A percentile compares a stretch with the other conserved stretches of the same genome.
These are phyloP conservation scores for Aramus guarauna DNA, from an alignment of 2,113 vertebrate species.

Conservation along the genomic window DNA sequence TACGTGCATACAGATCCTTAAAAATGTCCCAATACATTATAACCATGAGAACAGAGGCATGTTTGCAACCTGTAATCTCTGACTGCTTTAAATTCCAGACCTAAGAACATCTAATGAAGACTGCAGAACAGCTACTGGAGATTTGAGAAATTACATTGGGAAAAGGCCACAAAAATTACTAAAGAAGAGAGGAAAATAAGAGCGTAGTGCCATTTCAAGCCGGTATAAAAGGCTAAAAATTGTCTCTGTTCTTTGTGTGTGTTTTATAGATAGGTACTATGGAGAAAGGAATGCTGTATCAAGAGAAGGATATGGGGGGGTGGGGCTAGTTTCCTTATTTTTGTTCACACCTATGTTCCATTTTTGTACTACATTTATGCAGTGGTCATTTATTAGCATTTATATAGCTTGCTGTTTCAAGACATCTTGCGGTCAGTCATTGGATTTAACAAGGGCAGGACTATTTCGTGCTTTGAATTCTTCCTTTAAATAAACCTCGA, in stretches of 20 bases:
- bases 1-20: background rate
- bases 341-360: background rate
- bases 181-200: background rate
- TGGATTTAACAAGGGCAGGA: background rate
- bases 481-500: background rate
- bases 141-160: background rate
- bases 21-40: background rate
- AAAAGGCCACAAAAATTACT: background rate
- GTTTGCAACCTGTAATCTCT: background rate
- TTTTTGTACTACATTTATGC: background rate
- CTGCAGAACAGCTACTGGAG: background rate
- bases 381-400: conserved; percentile 28
- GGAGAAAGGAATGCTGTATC: background rate
- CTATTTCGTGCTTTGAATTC: background rate
- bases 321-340: background rate
- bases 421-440: background rate
- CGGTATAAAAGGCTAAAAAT: background rate
- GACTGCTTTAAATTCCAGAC: background rate
- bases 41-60: background rate
- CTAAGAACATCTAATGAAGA: background rate
- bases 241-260: background rate
- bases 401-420: conserved; percentile 12
- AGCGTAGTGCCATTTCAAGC: background rate
- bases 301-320: background rate
- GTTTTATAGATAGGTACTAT: background rate